Evolutionary conservation across 2,888 invertebrate genomes (phyloP).

Genomic region (Heliconius ismenius): DNA sequence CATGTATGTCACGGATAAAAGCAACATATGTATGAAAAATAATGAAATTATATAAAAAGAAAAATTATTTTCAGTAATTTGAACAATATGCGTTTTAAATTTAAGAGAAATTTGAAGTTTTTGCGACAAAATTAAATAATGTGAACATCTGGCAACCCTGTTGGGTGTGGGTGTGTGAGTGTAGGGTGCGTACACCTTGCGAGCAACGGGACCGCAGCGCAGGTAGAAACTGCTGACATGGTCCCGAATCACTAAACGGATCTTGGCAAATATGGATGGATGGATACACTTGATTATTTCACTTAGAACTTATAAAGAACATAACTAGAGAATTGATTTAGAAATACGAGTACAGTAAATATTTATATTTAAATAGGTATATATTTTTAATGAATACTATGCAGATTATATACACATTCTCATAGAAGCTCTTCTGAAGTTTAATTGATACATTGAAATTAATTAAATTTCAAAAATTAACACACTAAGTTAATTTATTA

Average conservation of each 20-base stretch:
- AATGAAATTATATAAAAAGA: background rate
- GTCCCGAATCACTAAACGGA: constrained; percentile 60
- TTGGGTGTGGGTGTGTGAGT: constrained; percentile 48
- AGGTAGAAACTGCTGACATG: constrained; percentile 76
- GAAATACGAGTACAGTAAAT: background rate
- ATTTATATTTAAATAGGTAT: background rate
- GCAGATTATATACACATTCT: background rate
- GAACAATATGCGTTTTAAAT: background rate
- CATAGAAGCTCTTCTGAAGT: background rate
- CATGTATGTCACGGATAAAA: background rate
- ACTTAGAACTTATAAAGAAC: background rate
- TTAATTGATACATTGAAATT: background rate
- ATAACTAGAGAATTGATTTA: too few relatives aligned
- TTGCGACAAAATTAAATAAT: constrained; percentile 8
- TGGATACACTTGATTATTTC: constrained; percentile 29
- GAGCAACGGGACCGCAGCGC: constrained; percentile 80
- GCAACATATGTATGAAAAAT: background rate
- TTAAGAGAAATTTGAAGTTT: constrained; percentile 23
- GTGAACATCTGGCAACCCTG: constrained; percentile 40
- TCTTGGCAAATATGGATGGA: constrained; percentile 73
- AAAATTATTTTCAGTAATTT: background rate
- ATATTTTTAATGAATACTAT: background rate
- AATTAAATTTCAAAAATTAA: background rate
- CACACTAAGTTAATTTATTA: background rate
- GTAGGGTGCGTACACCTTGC: constrained; percentile 70